Evolutionary conservation across 2,888 invertebrate species (phyloP).

Genomic region (Dimorphilus gyrociliatus): DNA sequence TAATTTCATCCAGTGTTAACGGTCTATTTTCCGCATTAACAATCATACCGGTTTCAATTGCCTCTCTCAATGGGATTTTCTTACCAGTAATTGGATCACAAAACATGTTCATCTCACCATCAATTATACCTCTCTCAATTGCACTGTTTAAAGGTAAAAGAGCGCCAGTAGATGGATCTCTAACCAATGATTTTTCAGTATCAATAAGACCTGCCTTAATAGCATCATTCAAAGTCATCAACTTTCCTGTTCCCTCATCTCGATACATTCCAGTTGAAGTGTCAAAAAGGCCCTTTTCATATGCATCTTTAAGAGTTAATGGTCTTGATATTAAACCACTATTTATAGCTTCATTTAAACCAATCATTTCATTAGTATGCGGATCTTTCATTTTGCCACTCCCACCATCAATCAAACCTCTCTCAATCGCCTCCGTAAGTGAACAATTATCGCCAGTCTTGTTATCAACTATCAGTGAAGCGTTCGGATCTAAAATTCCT

Average conservation of each 20-base stretch:
- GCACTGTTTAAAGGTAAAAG: conserved; percentile 70
- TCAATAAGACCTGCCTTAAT: conserved; percentile 77
- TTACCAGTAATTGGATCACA: conserved; percentile 59
- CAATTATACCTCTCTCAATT: conserved; percentile 71
- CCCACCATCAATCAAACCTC: conserved; percentile 44
- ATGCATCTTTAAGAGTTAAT: conserved; percentile 22
- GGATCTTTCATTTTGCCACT: conserved; percentile 56
- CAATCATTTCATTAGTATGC: conserved; percentile 32
- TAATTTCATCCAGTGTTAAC: neutral
- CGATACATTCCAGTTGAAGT: conserved; percentile 19
- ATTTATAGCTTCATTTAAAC: conserved; percentile 5
- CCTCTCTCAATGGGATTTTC: conserved; percentile 61
- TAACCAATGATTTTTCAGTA: conserved; percentile 44
- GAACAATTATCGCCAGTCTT: conserved; percentile 55
- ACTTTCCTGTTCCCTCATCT: conserved; percentile 9
- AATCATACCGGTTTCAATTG: conserved; percentile 60
- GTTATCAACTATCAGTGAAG: conserved; percentile 65
- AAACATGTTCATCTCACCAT: conserved; percentile 47
- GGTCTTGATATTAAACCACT: conserved; percentile 4
- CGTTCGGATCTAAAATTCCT: conserved; percentile 68
- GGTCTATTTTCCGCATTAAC: conserved; percentile 14
- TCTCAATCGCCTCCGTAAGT: conserved; percentile 42
- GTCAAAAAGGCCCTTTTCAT: conserved; percentile 21
- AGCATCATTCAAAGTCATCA: conserved; percentile 50
- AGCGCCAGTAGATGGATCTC: conserved; percentile 59